phyloP scores from a whole-genome alignment of 2,888 invertebrate genomes.

The Cataglyphis cursor region DNA sequence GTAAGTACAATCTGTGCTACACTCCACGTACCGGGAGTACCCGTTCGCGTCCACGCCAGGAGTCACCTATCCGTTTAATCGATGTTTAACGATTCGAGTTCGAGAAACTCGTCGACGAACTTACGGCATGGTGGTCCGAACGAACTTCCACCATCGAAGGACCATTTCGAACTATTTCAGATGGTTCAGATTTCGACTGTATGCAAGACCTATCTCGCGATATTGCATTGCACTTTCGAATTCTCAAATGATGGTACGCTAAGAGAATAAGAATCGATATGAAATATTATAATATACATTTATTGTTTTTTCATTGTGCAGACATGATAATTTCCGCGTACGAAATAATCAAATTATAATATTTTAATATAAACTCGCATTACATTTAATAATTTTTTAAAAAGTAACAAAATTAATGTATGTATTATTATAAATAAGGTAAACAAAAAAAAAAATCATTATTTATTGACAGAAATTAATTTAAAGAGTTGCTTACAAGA shows the following conservation, averaged over 20 bases:
- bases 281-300: not conserved
- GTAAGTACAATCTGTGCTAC: conserved; percentile 65
- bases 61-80: conserved; percentile 75
- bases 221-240: conserved; percentile 9
- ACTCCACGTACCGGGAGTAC: conserved; percentile 39
- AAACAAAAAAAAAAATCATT: no score
- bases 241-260: not conserved
- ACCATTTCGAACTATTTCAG: conserved; percentile 42
- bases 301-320: not conserved
- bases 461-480: no score
- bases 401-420: no score
- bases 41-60: conserved; percentile 37
- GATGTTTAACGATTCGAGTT: conserved; percentile 80
- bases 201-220: conserved; percentile 58
- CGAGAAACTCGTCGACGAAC: conserved; percentile 71
- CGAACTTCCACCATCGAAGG: conserved; percentile 47
- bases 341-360: not conserved
- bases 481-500: no score
- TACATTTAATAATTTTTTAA: no score
- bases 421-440: no score
- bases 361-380: no score
- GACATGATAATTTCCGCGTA: no score
- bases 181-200: conserved; percentile 66
- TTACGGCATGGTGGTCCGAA: conserved; percentile 62
- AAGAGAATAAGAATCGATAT: not conserved